Base-by-base conservation (phyloP, 1,140 invertebrate genomes). In the Armadillidium nasatum region DNA sequence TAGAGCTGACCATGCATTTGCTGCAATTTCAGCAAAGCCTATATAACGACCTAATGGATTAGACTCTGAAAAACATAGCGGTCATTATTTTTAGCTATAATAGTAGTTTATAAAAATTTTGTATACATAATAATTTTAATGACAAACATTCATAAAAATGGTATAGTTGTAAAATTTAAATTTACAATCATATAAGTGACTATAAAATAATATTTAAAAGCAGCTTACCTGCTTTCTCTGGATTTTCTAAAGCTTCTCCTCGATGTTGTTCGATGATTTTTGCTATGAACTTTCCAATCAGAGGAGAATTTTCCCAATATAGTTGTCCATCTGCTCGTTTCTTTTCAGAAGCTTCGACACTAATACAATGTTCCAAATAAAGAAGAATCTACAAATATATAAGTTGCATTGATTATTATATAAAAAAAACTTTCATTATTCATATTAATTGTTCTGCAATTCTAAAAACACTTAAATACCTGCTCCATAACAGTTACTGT, bases 321-420 rank as follows among this genome's bases (percentile, higher is more conserved):
- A 79, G 50, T 7, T 74, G 74, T 33, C 76, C 75, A 33, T 76
- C 78, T 23, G 46, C 21, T 21, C 72, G 68, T 60, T 46, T 74
- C 21, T 67, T 45, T 22, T 71, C 75, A 22, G 74, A 74, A 74
- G 78, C 72, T 44, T 79, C 78, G n/a, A 79, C 75, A 10, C 71
- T 74, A 15, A 79, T 33, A 67, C 78, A 79, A 73, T 87, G 87
- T 75, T 91, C 84, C 21, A 91, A 82, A 33, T 89, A 85, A 71
- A 88, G 87, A 78, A 92, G 87, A 83, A 93, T 88, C 71, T 87
- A 85, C 0, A 90, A 82, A 83, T 92, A 93, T 79, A 88, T 68
- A 44, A 44, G 72, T 44, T 15, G 13, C 44, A 10, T 44, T n/a
- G 6, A 21, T 3, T 33, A 19, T 44, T 68, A 67, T 6, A 13